Evolutionary conservation across 2,797 vertebrate species (phyloP).

Genomic region (Enteromius thamalakanensis): DNA sequence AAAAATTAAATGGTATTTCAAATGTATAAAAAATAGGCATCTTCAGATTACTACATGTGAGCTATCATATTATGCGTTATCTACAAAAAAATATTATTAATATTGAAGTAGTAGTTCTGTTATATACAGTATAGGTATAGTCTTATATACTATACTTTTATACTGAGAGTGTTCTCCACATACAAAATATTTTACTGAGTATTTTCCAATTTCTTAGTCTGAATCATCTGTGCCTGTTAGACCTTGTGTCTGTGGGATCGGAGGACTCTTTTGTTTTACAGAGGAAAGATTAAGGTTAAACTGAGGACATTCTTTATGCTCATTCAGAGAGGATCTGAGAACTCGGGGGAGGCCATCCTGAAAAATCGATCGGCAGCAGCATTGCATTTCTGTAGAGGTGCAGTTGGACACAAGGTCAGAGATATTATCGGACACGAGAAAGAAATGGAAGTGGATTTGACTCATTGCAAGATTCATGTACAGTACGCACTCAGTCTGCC

Average conservation of each 20-base stretch:
- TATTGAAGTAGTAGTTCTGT: background rate
- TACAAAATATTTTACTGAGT: background rate
- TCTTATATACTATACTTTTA: too few relatives aligned
- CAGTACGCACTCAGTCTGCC: background rate
- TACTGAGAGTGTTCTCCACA: background rate
- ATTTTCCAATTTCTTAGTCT: background rate
- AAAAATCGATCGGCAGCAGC: slow-evolving; percentile 54
- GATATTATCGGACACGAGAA: slow-evolving; percentile 49
- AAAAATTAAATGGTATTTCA: too few relatives aligned
- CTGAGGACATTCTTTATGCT: slow-evolving; percentile 47
- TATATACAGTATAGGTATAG: too few relatives aligned
- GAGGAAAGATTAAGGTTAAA: slow-evolving; percentile 52
- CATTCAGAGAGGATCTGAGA: slow-evolving; percentile 30
- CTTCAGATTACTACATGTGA: too few relatives aligned
- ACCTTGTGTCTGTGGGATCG: slow-evolving; percentile 1
- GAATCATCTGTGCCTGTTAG: background rate
- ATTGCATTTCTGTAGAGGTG: slow-evolving; percentile 49
- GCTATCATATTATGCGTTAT: too few relatives aligned
- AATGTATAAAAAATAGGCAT: too few relatives aligned
- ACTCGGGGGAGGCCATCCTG: slow-evolving; percentile 35
- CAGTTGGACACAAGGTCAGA: slow-evolving; percentile 59
- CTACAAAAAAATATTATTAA: background rate
- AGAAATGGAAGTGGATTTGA: slow-evolving; percentile 53
- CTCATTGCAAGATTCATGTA: slow-evolving; percentile 31
- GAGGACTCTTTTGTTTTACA: slow-evolving; percentile 39